phyloP scores from a whole-genome alignment of 2,888 invertebrate species.

The Macaria notata region DNA sequence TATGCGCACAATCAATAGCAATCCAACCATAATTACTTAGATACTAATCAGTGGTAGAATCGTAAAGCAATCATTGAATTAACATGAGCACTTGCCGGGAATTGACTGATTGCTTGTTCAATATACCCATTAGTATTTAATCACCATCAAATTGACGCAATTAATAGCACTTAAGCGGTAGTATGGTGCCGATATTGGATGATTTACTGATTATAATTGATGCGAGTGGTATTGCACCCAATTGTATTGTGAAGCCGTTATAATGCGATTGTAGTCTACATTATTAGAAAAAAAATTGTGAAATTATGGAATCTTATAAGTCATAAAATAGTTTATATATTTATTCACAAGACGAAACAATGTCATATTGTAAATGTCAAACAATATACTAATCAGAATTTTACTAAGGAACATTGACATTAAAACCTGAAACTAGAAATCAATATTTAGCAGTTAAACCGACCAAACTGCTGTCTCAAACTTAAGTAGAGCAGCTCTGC shows the following conservation, averaged over 20 bases:
- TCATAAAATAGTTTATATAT: too few species aligned
- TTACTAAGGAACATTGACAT: too few species aligned
- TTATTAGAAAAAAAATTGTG: background rate
- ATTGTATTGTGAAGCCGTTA: constrained; percentile 1
- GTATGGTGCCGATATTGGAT: constrained; percentile 40
- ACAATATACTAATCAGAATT: too few species aligned
- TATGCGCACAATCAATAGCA: background rate
- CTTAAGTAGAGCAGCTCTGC: constrained; percentile 49
- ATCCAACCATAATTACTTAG: constrained; percentile 10
- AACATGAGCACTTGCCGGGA: constrained; percentile 56
- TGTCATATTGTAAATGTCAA: too few species aligned
- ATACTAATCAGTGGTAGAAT: constrained; percentile 31
- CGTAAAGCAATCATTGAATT: constrained; percentile 57
- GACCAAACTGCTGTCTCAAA: constrained; percentile 31
- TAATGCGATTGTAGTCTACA: background rate
- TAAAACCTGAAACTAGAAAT: constrained; percentile 23
- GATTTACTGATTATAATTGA: constrained; percentile 36
- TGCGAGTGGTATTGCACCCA: constrained; percentile 16
- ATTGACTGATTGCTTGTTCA: constrained; percentile 62
- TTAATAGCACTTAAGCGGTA: constrained; percentile 51
- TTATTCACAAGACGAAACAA: too few species aligned
- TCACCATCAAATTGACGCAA: constrained; percentile 58
- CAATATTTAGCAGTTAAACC: constrained; percentile 25
- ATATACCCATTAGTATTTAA: constrained; percentile 56
- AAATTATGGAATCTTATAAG: too few species aligned